Conservation (phyloP, 1,140 invertebrate genomes). For the Mamestra configurata region DNA sequence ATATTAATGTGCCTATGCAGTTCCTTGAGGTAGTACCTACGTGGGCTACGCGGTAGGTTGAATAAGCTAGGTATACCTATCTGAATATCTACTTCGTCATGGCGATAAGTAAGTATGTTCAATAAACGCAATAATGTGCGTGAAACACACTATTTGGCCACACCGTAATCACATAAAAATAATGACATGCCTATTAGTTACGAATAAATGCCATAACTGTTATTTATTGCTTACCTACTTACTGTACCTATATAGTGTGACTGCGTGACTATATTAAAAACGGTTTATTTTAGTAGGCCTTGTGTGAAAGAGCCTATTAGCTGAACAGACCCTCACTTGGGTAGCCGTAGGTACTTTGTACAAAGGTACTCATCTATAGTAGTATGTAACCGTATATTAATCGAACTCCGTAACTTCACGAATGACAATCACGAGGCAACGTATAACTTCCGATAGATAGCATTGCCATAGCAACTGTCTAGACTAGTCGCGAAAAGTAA, state of each 20-base stretch:
- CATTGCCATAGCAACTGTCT: too few relatives aligned
- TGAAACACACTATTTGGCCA: slow-evolving; percentile 22
- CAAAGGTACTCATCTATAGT: too few relatives aligned
- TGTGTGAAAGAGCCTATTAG: too few relatives aligned
- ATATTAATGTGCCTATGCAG: not conserved
- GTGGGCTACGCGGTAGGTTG: not conserved
- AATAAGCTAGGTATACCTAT: not conserved
- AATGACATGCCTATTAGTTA: slow-evolving; percentile 14
- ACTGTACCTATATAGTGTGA: not conserved
- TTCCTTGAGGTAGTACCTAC: not conserved
- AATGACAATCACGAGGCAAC: too few relatives aligned
- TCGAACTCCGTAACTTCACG: too few relatives aligned
- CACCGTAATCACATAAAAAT: slow-evolving; percentile 18
- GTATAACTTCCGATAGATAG: too few relatives aligned
- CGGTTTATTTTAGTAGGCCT: slow-evolving; percentile 23
- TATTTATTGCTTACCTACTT: slow-evolving; percentile 24
- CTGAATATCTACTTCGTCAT: not conserved
- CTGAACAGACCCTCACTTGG: too few relatives aligned
- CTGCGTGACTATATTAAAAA: slow-evolving; percentile 13
- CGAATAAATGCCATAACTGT: slow-evolving; percentile 38
- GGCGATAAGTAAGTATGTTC: slow-evolving; percentile 4
- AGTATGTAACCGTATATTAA: too few relatives aligned
- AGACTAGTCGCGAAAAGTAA: too few relatives aligned
- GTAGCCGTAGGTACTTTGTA: too few relatives aligned
- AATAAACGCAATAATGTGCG: not conserved